Percentiles rank a stretch among this genome's conserved stretches.
These are phyloP conservation scores for Prosopocoilus inquinatus DNA, from an alignment of 2,888 invertebrate species.

Conservation along the genomic window DNA sequence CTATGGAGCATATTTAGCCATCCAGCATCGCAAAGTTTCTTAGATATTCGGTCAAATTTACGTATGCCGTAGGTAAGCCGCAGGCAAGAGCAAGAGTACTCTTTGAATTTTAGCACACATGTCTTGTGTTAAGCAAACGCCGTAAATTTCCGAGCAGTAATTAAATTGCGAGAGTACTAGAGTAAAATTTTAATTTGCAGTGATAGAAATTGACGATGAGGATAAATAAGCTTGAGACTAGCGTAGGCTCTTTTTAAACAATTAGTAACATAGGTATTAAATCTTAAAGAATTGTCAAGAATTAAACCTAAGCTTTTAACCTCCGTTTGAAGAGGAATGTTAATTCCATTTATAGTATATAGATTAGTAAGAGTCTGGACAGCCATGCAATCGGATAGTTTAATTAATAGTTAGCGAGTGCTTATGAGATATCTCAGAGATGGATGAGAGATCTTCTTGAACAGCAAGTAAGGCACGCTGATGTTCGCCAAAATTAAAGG, in stretches of 20 bases:
- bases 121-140: not conserved
- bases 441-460: too few relatives aligned
- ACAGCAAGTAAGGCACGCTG: too few relatives aligned
- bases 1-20: constrained; percentile 9
- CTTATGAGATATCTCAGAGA: too few relatives aligned
- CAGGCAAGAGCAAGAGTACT: too few relatives aligned
- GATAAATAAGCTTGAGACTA: not conserved
- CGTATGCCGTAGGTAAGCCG: constrained; percentile 9
- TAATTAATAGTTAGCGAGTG: not conserved
- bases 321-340: not conserved
- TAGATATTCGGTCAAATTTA: constrained; percentile 3
- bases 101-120: constrained; percentile 5
- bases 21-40: not conserved
- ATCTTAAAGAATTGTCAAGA: constrained; percentile 5
- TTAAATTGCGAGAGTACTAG: constrained; percentile 6
- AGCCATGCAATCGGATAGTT: not conserved
- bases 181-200: constrained; percentile 3
- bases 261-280: constrained; percentile 5
- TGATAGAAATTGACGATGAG: not conserved
- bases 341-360: not conserved
- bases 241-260: constrained; percentile 1
- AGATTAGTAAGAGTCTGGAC: not conserved
- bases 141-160: constrained; percentile 8
- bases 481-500: too few relatives aligned
- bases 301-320: not conserved